Conservation (phyloP, 2,797 vertebrate genomes). For the Chaenodraco wilsoni region DNA sequence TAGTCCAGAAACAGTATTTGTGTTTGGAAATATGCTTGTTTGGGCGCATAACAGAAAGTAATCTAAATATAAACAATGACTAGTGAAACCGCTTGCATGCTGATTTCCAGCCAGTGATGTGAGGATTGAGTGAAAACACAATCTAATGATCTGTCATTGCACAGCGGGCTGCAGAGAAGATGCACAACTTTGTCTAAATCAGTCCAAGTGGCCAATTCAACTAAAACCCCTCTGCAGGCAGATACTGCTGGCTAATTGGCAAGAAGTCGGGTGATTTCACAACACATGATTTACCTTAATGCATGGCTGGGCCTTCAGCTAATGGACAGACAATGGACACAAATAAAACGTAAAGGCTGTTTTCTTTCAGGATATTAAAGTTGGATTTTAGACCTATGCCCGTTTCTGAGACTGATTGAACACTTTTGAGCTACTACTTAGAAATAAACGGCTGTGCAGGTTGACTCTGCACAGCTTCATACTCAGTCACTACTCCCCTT, state of each 20-base stretch:
- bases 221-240: conserved; percentile 10
- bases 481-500: background rate
- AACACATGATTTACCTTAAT: conserved; percentile 27
- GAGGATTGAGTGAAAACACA: background rate
- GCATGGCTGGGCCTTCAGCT: conserved; percentile 9
- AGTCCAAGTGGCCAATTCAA: conserved; percentile 16
- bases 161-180: background rate
- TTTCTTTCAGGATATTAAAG: too few relatives aligned
- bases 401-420: too few relatives aligned
- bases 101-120: background rate
- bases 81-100: background rate
- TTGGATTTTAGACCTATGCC: too few relatives aligned
- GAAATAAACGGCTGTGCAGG: too few relatives aligned
- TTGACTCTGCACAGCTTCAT: too few relatives aligned
- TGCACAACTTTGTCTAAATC: conserved; percentile 10
- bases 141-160: background rate
- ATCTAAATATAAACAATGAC: background rate
- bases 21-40: background rate
- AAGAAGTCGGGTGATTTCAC: conserved; percentile 13
- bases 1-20: background rate
- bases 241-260: conserved; percentile 12
- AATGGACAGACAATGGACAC: conserved; percentile 2
- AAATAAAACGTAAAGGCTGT: too few relatives aligned
- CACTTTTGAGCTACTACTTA: too few relatives aligned
- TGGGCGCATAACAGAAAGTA: background rate